phyloP scores from a whole-genome alignment of 2,888 invertebrate genomes.

The Cheilosia scutellata region DNA sequence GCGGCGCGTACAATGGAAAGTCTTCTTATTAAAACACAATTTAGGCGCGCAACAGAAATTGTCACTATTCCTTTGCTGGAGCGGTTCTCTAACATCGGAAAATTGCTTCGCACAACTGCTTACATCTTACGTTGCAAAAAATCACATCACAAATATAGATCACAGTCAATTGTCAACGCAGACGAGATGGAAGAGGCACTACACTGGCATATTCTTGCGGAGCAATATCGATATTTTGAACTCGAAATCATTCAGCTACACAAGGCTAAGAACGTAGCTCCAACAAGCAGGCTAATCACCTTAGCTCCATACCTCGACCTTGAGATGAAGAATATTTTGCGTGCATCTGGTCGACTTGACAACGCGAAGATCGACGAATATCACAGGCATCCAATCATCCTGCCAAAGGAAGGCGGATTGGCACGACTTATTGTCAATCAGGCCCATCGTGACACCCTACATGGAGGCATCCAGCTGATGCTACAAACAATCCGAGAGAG shows the following conservation, averaged over 20 bases:
- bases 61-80: constrained; percentile 18
- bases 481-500: constrained; percentile 31
- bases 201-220: constrained; percentile 24
- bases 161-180: constrained; percentile 20
- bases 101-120: constrained; percentile 20
- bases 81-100: constrained; percentile 4
- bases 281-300: constrained; percentile 14
- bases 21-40: constrained; percentile 14
- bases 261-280: constrained; percentile 17
- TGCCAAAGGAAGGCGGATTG: constrained; percentile 20
- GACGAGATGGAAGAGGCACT: constrained; percentile 39
- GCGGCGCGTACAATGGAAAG: neutral
- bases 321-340: neutral
- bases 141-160: constrained; percentile 24
- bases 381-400: constrained; percentile 25
- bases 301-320: constrained; percentile 22
- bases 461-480: constrained; percentile 46
- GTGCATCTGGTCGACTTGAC: constrained; percentile 15
- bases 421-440: constrained; percentile 24
- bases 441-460: constrained; percentile 1
- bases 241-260: constrained; percentile 22
- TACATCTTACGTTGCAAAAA: constrained; percentile 25
- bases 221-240: constrained; percentile 27
- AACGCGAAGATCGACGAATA: constrained; percentile 10
- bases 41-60: neutral